Percentiles rank a stretch among this genome's conserved stretches.
Conservation (phyloP, 2,888 invertebrate genomes). For the Hirtodrosophila duncani region DNA sequence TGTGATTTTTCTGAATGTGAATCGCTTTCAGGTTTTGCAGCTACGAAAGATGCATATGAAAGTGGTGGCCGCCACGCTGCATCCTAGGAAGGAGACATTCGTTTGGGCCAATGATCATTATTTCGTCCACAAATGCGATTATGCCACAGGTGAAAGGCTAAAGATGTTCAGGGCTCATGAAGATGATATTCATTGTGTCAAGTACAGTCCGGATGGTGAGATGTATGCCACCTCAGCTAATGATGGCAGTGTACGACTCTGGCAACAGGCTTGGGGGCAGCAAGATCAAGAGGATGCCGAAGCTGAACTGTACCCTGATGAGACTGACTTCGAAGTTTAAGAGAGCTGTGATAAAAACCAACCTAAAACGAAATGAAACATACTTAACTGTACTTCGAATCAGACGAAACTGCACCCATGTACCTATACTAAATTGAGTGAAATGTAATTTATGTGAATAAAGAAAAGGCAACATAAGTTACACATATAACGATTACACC, state of each 20-base stretch:
- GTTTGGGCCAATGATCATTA: slow-evolving; percentile 95
- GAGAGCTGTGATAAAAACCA: neutral
- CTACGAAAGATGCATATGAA: slow-evolving; percentile 89
- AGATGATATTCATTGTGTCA: slow-evolving; percentile 93
- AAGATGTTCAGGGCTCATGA: slow-evolving; percentile 97
- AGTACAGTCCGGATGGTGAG: slow-evolving; percentile 96
- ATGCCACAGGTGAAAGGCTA: slow-evolving; percentile 88
- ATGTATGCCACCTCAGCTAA: slow-evolving; percentile 95
- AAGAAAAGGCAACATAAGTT: no score
- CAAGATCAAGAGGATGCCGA: slow-evolving; percentile 58
- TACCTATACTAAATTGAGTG: no score
- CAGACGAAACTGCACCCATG: slow-evolving; percentile 24
- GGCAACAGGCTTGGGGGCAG: slow-evolving; percentile 95
- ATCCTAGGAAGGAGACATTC: slow-evolving; percentile 91
- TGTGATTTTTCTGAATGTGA: slow-evolving; percentile 83
- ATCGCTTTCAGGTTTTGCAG: slow-evolving; percentile 86
- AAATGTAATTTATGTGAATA: no score
- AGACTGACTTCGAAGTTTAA: neutral
- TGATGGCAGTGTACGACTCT: slow-evolving; percentile 94
- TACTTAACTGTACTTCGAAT: no score
- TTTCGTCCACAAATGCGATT: slow-evolving; percentile 96
- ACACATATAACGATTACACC: no score
- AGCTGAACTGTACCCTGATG: neutral
- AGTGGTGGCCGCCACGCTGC: slow-evolving; percentile 91
- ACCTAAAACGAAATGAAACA: neutral